Evolutionary conservation across 2,797 vertebrate species (phyloP), one percentile per base, ranked within the genome.

Genomic region (Mus spretus): DNA sequence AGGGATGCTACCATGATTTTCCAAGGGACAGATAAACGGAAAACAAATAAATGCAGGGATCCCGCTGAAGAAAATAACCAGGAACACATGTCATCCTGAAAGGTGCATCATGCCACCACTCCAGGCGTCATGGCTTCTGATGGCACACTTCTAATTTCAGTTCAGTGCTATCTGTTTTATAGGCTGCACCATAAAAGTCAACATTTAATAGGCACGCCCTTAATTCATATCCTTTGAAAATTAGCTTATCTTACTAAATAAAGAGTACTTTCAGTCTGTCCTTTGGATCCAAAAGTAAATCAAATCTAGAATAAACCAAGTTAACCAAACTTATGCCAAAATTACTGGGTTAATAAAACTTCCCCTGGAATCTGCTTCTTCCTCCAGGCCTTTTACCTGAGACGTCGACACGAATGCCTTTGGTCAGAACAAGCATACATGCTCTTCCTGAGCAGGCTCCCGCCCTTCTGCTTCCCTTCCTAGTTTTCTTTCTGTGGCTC

Each of bases 21-120:
- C 93, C 91, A 94, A 97, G 28, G 74, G 57, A 93, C 61, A 97
- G 84, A 92, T 74, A 89, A 97, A 95, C 37, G 67, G 57, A 90
- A 89, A 93, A 87, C 14, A 86, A 86, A 81, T 72, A 79, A 94
- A 79, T 47, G 53, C 9, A 24, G 80, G 65, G 63, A 84, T 92
- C 96, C 11, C 34, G 87, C 65, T 96, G 90, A 96, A 72, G 70
- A 86, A 96, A 97, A 82, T 53, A 57, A 89, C 53, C 93, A 95
- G 40, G 93, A 87, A 77, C 2, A 94, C n/a, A 53, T 20, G 22
- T 40, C 74, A 63, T 53, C 93, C 47, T 80, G 90, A 84, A 96
- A 95, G 84, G 50, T 80, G 2, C 53, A 47, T 63, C 24, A 3
- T 74, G 11, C 5, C 10, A 59, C 13, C 70, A 83, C 67, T 90